Evolutionary conservation across 2,888 invertebrate species (phyloP), one percentile per base, ranked within the genome.

Genomic region (Phengaris arion): DNA sequence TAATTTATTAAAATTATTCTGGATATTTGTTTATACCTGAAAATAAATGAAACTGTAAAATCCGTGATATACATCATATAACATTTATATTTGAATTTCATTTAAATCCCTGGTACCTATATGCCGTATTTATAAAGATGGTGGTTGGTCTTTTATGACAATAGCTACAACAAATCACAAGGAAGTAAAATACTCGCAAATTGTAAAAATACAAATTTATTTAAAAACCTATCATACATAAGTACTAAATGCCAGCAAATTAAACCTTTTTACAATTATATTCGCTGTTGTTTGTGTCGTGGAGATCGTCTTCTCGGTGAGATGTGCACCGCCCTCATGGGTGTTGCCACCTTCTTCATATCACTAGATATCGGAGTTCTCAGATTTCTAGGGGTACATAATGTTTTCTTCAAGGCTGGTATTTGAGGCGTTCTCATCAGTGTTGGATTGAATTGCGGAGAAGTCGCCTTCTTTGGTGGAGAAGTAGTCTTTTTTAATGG

Each of bases 361-460:
- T 93, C 91, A 54, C 84, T 85, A 10, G 86, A 81, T 55, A 87
- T 85, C 10, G 94, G 94, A 0, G 95, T 90, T 55, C 94, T 86
- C 15, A 95, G 85, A 78, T 90, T 91, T 81, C 94, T 94, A 0
- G 95, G 94, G 5, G 95, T 90, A 77, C 92, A 92, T 51, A 96
- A 86, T 9, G 95, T 89, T 83, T 94, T 95, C 81, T 95, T 96
- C 79, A 96, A 92, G 73, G 94, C 92, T 4, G 96, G 96, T 76
- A 88, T 86, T 80, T 89, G 89, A 45, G 89, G 88, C 1, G 88
- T 88, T 79, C 86, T 89, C 72, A 54, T 72, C 52, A 83, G 77
- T 12, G 81, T 77, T 54, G 78, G 74, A 76, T 81, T 87, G 80
- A 79, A 78, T 78, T 84, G 87, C n/a, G 93, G 92, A 13, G 92